A percentile compares a stretch with the other conserved stretches of the same genome.
Conservation (phyloP, 2,797 vertebrate genomes). For the Amphiprion clarkii region DNA sequence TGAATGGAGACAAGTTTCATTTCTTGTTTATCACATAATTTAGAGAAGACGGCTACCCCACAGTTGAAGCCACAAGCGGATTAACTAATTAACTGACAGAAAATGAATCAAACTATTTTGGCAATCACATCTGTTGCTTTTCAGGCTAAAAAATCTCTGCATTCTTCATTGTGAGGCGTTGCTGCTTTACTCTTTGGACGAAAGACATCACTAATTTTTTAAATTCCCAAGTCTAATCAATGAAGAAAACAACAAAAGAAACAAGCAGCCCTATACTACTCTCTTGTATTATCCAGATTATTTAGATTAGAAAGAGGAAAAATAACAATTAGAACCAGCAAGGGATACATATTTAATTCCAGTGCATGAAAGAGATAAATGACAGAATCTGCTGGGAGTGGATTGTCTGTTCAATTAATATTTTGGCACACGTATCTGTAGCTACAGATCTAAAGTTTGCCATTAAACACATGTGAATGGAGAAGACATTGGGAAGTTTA, state of each 20-base stretch:
- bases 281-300: not conserved
- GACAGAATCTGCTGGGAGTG: conserved; percentile 1
- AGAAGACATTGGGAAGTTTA: not conserved
- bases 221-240: not conserved
- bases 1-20: not conserved
- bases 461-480: not conserved
- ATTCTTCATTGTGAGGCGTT: too few relatives aligned
- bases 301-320: not conserved
- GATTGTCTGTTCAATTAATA: not conserved
- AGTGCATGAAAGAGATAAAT: not conserved
- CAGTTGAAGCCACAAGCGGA: too few relatives aligned
- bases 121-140: not conserved
- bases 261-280: not conserved
- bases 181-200: too few relatives aligned
- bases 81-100: not conserved
- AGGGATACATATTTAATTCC: not conserved
- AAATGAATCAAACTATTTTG: not conserved
- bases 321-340: too few relatives aligned
- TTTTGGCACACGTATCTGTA: not conserved
- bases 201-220: not conserved
- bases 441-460: not conserved
- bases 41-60: too few relatives aligned
- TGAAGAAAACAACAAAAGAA: not conserved
- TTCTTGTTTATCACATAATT: too few relatives aligned
- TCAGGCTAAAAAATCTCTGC: too few relatives aligned